Evolutionary conservation across 2,797 vertebrate genomes (phyloP), one percentile per base, ranked within the genome.

Genomic region (Alectoris magna): DNA sequence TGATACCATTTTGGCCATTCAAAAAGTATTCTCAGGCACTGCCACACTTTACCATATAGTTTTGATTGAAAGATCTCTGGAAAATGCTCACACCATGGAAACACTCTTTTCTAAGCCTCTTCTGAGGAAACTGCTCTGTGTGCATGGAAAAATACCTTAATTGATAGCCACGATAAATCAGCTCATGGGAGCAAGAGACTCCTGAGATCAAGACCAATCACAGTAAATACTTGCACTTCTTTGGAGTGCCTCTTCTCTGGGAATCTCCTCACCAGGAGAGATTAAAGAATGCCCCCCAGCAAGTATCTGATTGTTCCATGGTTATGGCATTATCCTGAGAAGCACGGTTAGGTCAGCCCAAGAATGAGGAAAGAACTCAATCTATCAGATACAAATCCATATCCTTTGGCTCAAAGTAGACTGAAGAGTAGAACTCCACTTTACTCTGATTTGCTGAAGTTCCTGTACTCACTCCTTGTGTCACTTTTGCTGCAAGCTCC

Each of bases 21-120:
- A 39, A 43, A 60, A 93, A 14, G 36, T 16, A 19, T 31, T 34
- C 36, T 22, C 29, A 27, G 2, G 0, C 5, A 22, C 36, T 48
- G 36, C 36, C 3, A 4, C 4, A 2, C 7, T 56, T 70, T 39
- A 23, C 43, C 4, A 0, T 4, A 10, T 9, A 31, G 16, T 27
- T 91, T 77, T 53, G 46, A 24, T 29, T 67, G 43, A 31, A 71
- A 44, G 16, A 63, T 11, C 24, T 34, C 19, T 34, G 63, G 62
- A 79, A 78, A 70, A 62, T 12, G 43, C 21, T 36, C 6, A 2
- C 5, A 46, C 17, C n/a, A 53, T 2, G 39, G 49, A 69, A 64
- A 53, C 14, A 41, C 3, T 6, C 44, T 51, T n/a, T 41, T 72
- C 43, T 69, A 43, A 53, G 41, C 21, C 48, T 48, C 64, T 63